Base-by-base conservation (phyloP, 2,797 vertebrate species). In the Ficedula albicollis region DNA sequence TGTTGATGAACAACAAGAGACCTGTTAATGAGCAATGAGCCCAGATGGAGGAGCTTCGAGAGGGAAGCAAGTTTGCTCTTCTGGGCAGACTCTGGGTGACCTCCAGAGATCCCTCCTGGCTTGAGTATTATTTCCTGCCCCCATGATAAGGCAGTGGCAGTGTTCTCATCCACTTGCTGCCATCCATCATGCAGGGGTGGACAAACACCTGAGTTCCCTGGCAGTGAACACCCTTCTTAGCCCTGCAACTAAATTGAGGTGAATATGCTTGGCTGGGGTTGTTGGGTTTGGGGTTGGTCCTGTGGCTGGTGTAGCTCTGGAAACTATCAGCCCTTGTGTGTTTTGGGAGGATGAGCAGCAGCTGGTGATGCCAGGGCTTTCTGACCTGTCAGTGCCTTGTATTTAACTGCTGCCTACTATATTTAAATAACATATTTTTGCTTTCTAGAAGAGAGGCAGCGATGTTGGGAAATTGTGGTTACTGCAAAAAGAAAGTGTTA, bases 251-350 rank as follows among this genome's bases (percentile, higher is more conserved):
- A 0, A 59, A 67, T 10, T 9, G 0, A 1, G 6, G 51, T 48
- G 55, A 27, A 14, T 1, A 3, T 0, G 0, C 22, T 49, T 41
- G 58, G 5, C 26, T 55, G 51, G 20, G 5, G 6, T 48, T 56
- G 23, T 43, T 56, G 27, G 29, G 25, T 18, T 30, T 52, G 51
- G 15, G 15, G 4, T 43, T 51, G 23, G 58, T 72, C 23, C 56
- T 68, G 29, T 1, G 2, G 49, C 1, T 1, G 1, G 25, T 0
- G 0, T 46, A 44, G 20, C 26, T 56, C 52, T 66, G 5, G 18
- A 41, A 91, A 67, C 23, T 36, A 12, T 51, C 39, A 2, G 1
- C 23, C 34, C 44, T n/a, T 30, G 0, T 17, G 38, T 81, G 18
- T 58, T 84, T 59, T 43, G 26, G 20, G 44, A 58, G 22, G 44